Evolutionary conservation across 2,113 vertebrate genomes (phyloP).

Genomic region (Microcebus ravelobensis): DNA sequence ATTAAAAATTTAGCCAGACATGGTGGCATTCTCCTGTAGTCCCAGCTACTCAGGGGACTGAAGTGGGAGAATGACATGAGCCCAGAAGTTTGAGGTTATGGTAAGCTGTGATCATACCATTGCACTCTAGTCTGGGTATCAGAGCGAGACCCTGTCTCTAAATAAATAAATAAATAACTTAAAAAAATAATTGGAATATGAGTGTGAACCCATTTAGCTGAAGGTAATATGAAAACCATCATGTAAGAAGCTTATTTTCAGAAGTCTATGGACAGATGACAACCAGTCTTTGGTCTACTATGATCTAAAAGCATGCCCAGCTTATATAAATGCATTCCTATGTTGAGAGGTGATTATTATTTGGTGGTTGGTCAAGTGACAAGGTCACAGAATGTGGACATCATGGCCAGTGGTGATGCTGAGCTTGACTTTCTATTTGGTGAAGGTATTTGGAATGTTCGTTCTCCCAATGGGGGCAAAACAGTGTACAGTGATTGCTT

Average conservation of each 20-base stretch:
- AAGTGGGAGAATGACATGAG: too few species aligned
- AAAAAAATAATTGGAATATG: background rate
- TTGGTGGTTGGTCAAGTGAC: background rate
- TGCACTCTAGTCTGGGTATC: too few species aligned
- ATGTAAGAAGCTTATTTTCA: background rate
- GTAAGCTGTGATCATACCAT: too few species aligned
- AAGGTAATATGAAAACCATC: background rate
- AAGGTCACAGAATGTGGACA: background rate
- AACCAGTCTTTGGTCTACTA: background rate
- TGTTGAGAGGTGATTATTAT: background rate
- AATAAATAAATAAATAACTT: too few species aligned
- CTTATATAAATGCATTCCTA: background rate
- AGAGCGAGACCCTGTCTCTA: too few species aligned
- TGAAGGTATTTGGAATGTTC: background rate
- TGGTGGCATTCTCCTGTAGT: too few species aligned
- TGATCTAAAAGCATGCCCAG: background rate
- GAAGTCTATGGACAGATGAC: background rate
- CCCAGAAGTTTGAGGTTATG: too few species aligned
- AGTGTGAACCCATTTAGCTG: background rate
- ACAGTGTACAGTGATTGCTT: background rate
- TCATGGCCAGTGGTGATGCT: background rate
- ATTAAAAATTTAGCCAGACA: too few species aligned
- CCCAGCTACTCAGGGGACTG: too few species aligned
- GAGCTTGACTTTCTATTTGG: background rate
- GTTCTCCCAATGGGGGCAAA: background rate